Percentiles rank a stretch among this genome's conserved stretches.
Conservation (phyloP, 2,888 invertebrate species). For the Drosophila austrosaltans region DNA sequence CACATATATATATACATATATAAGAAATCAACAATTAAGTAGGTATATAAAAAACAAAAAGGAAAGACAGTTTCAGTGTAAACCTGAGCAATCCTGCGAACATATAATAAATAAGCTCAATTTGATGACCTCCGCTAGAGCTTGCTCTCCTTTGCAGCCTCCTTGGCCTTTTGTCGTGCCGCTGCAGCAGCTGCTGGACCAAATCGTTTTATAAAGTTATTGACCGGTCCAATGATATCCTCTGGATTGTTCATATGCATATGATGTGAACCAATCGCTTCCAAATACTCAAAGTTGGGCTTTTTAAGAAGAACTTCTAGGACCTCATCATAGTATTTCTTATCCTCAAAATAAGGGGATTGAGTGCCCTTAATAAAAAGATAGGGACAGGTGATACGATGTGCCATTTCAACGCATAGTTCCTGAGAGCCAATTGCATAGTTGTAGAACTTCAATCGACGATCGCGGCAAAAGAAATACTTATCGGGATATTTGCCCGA, state of each 20-base stretch:
- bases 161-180: slow-evolving; percentile 84
- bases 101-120: slow-evolving; percentile 56
- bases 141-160: slow-evolving; percentile 84
- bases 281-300: slow-evolving; percentile 85
- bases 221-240: slow-evolving; percentile 85
- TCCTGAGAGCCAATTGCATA: slow-evolving; percentile 82
- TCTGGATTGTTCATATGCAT: slow-evolving; percentile 89
- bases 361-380: slow-evolving; percentile 86
- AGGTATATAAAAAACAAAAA: slow-evolving; percentile 41
- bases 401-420: slow-evolving; percentile 85
- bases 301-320: slow-evolving; percentile 85
- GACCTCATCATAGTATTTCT: slow-evolving; percentile 86
- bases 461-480: slow-evolving; percentile 88
- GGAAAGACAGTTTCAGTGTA: slow-evolving; percentile 27
- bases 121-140: slow-evolving; percentile 48
- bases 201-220: slow-evolving; percentile 85
- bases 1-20: slow-evolving; percentile 8
- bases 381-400: slow-evolving; percentile 86
- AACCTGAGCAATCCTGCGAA: slow-evolving; percentile 51
- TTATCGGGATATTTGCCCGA: slow-evolving; percentile 86
- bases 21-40: slow-evolving; percentile 30
- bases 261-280: slow-evolving; percentile 89
- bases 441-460: slow-evolving; percentile 85
- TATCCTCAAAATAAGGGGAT: slow-evolving; percentile 85
- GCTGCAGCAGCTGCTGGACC: slow-evolving; percentile 87